Evolutionary conservation across 2,888 invertebrate genomes (phyloP), one percentile per base, ranked within the genome.

Genomic region (Dromius quadrimaculatus): DNA sequence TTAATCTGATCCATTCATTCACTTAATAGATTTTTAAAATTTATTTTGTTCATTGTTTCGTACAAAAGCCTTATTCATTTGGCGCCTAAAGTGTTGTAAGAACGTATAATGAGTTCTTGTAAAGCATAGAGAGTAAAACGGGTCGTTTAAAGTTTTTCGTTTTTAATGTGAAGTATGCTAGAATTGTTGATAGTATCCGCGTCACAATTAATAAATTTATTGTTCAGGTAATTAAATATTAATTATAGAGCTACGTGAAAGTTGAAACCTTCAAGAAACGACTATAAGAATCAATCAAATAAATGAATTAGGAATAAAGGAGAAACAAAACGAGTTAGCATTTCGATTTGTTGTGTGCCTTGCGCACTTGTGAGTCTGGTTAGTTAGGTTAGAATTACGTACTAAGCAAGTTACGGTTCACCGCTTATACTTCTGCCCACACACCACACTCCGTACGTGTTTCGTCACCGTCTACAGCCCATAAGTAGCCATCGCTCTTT

Each of bases 321-420:
- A 32, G 15, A 23, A 47, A 22, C 20, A 11, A 47, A 47, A 47
- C 47, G 11, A 47, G 47, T 47, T 47, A 47, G 22, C n/a, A 11
- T 20, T 19, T 47, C 20, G 50, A 15, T 54, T 6, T 17, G 28
- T 28, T 13, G 11, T n/a, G n/a, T n/a, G n/a, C 2, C 28, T 15
- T 50, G 41, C 41, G 50, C 50, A 54, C 50, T 54, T 54, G 50
- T 17, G 22, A 20, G 47, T 22, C 23, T 19, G 47, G 23, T 47
- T 61, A 38, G 61, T 61, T 61, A 61, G 36, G 57, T 61, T 61
- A 36, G 61, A 61, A 41, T 62, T 22, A 62, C 23, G 38, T 62
- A 62, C 13, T 36, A 65, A 73, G 71, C 72, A 71, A 74, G 74
- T 75, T 73, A 75, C 74, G 74, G 72, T 73, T 74, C 71, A 68